A percentile compares a stretch with the other conserved stretches of the same genome.
Conservation (phyloP, 2,797 vertebrate genomes). For the Rhabdomys pumilio region DNA sequence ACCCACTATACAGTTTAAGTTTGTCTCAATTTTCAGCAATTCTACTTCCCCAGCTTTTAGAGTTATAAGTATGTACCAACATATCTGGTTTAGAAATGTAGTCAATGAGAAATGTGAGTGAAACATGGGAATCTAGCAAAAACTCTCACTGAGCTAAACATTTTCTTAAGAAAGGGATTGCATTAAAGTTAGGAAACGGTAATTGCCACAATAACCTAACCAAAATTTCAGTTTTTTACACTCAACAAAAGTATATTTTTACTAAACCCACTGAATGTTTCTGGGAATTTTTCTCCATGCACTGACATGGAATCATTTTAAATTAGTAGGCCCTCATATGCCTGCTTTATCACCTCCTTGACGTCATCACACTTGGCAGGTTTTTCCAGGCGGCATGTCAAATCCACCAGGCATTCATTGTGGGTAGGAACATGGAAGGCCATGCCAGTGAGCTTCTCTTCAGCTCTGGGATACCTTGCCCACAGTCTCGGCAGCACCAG, state of each 20-base stretch:
- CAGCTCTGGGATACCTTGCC: neutral
- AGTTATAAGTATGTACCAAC: neutral
- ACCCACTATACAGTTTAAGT: neutral
- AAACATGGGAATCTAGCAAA: slow-evolving; percentile 7
- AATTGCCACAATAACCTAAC: neutral
- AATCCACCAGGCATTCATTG: neutral
- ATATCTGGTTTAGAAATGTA: neutral
- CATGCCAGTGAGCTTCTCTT: neutral
- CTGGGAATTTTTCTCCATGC: neutral
- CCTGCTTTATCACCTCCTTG: neutral
- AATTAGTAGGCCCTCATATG: neutral
- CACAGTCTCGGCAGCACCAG: neutral
- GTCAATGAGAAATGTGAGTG: slow-evolving; percentile 2
- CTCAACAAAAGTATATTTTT: slow-evolving; percentile 29
- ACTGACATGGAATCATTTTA: neutral
- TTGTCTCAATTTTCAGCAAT: neutral
- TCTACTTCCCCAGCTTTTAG: neutral
- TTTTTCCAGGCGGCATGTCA: neutral
- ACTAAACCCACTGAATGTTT: neutral
- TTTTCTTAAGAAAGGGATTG: slow-evolving; percentile 32
- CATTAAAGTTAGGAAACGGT: neutral
- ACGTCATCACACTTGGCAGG: neutral
- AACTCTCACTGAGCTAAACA: neutral
- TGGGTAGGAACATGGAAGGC: neutral
- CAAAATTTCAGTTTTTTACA: slow-evolving; percentile 28